These are phyloP conservation scores for Zaprionus gabonicus DNA, from an alignment of 1,140 invertebrate species.

Conservation along the genomic window DNA sequence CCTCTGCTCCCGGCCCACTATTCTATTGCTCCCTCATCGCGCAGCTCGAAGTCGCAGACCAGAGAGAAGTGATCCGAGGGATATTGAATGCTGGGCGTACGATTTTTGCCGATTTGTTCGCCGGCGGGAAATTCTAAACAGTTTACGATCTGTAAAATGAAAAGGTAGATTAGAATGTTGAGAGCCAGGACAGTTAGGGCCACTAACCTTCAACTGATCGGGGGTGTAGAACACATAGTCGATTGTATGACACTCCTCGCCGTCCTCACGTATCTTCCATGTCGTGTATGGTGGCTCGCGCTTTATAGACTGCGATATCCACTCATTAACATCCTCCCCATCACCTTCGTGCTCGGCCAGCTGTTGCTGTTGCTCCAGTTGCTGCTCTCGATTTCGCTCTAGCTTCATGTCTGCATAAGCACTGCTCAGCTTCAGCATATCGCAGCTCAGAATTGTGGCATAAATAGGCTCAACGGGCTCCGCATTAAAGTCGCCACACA, in stretches of 20 bases:
- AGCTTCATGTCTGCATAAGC: constrained; percentile 85
- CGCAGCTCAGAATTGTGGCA: constrained; percentile 85
- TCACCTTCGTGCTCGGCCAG: constrained; percentile 11
- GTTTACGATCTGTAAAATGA: constrained; percentile 85
- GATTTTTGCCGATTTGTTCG: constrained; percentile 88
- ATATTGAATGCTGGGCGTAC: constrained; percentile 89
- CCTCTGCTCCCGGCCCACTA: neutral
- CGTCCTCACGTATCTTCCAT: constrained; percentile 91
- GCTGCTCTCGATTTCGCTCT: constrained; percentile 44
- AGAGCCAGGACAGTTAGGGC: neutral
- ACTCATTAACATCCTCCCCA: constrained; percentile 45
- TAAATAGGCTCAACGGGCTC: constrained; percentile 91
- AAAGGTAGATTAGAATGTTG: neutral
- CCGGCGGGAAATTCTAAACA: constrained; percentile 88
- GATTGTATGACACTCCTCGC: constrained; percentile 90
- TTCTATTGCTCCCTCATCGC: constrained; percentile 47
- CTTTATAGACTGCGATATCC: constrained; percentile 72
- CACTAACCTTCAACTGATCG: constrained; percentile 85
- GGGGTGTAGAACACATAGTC: constrained; percentile 92
- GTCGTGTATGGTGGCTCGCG: constrained; percentile 91
- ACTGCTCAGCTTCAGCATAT: constrained; percentile 84
- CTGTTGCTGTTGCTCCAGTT: neutral
- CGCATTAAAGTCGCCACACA: constrained; percentile 93
- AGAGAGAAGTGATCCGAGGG: constrained; percentile 93
- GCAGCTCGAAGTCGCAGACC: constrained; percentile 88